These are phyloP conservation scores for Drosophila melanica DNA, from an alignment of 1,140 invertebrate genomes.

Conservation along the genomic window DNA sequence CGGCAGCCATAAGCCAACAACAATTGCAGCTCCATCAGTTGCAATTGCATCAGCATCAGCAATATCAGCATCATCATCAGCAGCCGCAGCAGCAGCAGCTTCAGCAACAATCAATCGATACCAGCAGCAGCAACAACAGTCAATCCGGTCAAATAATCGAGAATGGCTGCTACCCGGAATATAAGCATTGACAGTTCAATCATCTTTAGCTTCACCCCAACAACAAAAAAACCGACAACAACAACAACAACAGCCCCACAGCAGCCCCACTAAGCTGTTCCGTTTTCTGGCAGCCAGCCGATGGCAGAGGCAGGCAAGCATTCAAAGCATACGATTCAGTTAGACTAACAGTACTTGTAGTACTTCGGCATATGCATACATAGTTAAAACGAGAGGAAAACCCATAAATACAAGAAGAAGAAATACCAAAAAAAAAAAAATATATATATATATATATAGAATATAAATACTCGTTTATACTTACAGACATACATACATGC, in stretches of 20 bases:
- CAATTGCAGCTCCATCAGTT: slow-evolving; percentile 46
- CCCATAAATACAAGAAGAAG: not conserved
- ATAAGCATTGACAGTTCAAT: slow-evolving; percentile 86
- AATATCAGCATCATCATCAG: slow-evolving; percentile 55
- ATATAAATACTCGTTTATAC: slow-evolving; percentile 16
- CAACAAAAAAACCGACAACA: not conserved
- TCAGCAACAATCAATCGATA: slow-evolving; percentile 36
- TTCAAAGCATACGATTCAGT: slow-evolving; percentile 12
- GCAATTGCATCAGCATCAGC: slow-evolving; percentile 50
- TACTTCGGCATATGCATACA: slow-evolving; percentile 1
- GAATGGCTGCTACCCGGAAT: slow-evolving; percentile 84
- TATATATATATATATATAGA: not conserved
- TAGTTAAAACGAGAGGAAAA: slow-evolving; percentile 6
- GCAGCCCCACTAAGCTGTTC: slow-evolving; percentile 21
- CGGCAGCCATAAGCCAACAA: slow-evolving; percentile 57
- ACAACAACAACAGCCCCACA: not conserved
- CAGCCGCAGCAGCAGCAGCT: slow-evolving; percentile 66
- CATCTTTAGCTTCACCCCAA: slow-evolving; percentile 30
- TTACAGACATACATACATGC: slow-evolving; percentile 22
- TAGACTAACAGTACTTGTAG: not conserved
- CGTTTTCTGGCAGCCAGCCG: slow-evolving; percentile 31
- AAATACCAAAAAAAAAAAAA: not conserved
- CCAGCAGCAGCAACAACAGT: slow-evolving; percentile 81
- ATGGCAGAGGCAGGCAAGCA: slow-evolving; percentile 33
- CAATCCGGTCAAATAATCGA: slow-evolving; percentile 84